Evolutionary conservation across 2,797 vertebrate genomes (phyloP).

Genomic region (Sorex maritimensis): DNA sequence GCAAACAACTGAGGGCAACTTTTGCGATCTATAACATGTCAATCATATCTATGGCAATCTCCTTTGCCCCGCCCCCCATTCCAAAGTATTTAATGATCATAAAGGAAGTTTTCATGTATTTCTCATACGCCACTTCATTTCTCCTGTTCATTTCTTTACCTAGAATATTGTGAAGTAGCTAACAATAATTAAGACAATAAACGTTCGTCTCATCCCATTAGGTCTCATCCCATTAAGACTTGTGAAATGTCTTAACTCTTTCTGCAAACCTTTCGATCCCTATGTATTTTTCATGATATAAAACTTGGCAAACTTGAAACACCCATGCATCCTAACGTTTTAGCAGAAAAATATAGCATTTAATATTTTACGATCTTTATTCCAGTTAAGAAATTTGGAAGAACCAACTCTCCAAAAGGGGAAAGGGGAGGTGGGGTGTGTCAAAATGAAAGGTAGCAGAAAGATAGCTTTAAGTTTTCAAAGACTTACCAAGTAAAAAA

Average conservation of each 20-base stretch:
- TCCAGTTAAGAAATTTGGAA: slow-evolving; percentile 56
- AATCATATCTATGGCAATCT: background rate
- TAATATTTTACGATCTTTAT: slow-evolving; percentile 64
- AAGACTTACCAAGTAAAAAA: slow-evolving; percentile 68
- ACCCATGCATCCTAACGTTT: background rate
- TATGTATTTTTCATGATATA: background rate
- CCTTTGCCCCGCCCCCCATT: background rate
- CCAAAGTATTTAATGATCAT: background rate
- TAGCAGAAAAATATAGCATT: slow-evolving; percentile 35
- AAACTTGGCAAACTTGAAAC: background rate
- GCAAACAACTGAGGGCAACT: background rate
- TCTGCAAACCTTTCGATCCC: background rate
- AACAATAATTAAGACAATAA: slow-evolving; percentile 40
- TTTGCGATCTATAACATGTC: background rate
- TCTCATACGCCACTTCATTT: slow-evolving; percentile 51
- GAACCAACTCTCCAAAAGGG: background rate
- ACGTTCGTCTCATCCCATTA: background rate
- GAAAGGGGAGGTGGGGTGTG: background rate
- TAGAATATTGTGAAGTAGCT: slow-evolving; percentile 57
- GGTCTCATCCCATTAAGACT: background rate
- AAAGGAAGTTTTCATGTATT: slow-evolving; percentile 14
- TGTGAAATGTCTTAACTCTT: background rate
- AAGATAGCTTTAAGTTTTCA: slow-evolving; percentile 61
- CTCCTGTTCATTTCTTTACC: slow-evolving; percentile 36
- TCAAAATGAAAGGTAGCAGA: slow-evolving; percentile 39